These are phyloP conservation scores for Oreochromis grahami DNA, from an alignment of 2,797 vertebrate genomes.

Conservation along the genomic window DNA sequence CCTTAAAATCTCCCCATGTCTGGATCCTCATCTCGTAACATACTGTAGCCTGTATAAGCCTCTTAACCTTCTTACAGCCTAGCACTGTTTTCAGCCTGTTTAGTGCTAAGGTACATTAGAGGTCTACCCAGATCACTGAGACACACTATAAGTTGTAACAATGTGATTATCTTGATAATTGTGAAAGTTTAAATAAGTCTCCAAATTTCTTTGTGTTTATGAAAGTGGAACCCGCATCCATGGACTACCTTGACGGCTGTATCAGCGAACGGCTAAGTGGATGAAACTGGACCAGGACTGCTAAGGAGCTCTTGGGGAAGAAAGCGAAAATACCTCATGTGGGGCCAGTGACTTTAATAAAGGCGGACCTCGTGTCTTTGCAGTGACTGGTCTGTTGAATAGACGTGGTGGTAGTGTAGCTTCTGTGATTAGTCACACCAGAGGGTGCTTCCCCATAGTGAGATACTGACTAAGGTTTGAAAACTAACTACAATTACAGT, in stretches of 20 bases:
- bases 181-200: not conserved
- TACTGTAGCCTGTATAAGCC: not conserved
- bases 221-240: no score
- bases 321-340: not conserved
- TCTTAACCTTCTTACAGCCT: not conserved
- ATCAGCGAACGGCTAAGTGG: no score
- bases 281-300: no score
- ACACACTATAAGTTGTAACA: not conserved
- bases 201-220: not conserved
- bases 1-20: not conserved
- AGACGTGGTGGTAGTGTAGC: not conserved
- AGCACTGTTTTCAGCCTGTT: not conserved
- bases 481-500: not conserved
- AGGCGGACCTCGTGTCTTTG: not conserved
- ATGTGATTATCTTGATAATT: not conserved
- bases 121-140: not conserved
- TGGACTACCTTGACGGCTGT: no score
- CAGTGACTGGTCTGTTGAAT: not conserved
- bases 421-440: not conserved
- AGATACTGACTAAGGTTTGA: not conserved
- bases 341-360: not conserved
- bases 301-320: not conserved
- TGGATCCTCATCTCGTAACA: not conserved
- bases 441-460: not conserved
- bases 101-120: not conserved